phyloP scores from a whole-genome alignment of 1,140 invertebrate species.

The Pseudomyrmex gracilis region DNA sequence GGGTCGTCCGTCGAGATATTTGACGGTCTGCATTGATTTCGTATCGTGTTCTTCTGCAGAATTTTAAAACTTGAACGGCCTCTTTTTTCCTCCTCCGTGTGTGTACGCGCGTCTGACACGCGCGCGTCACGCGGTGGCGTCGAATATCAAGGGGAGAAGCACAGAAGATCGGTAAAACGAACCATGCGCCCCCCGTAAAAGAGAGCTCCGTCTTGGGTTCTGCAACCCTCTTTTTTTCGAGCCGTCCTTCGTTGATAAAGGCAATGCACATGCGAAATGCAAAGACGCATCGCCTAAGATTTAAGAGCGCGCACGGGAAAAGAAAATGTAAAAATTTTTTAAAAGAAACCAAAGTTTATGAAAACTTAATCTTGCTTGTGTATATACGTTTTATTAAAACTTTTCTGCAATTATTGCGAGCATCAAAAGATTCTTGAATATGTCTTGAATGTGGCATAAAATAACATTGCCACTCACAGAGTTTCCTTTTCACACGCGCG shows the following conservation, averaged over 20 bases:
- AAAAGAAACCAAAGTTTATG: too few relatives aligned
- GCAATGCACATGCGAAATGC: neutral
- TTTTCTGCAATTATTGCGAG: too few relatives aligned
- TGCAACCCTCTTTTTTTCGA: constrained; percentile 47
- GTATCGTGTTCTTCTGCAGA: constrained; percentile 74
- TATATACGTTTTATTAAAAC: too few relatives aligned
- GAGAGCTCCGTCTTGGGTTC: neutral
- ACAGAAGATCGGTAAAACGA: constrained; percentile 66
- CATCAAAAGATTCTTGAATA: neutral
- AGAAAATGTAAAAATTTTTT: too few relatives aligned
- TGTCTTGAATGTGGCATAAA: neutral
- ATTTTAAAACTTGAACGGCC: constrained; percentile 76
- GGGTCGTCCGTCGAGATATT: constrained; percentile 47
- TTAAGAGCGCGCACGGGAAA: neutral
- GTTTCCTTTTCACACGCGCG: neutral
- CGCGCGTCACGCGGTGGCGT: constrained; percentile 47
- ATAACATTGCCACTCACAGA: neutral
- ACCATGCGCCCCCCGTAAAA: constrained; percentile 39
- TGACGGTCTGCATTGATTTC: constrained; percentile 76
- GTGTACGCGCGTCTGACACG: neutral
- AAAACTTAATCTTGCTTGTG: too few relatives aligned
- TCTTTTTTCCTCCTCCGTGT: constrained; percentile 58
- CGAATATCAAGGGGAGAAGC: constrained; percentile 73
- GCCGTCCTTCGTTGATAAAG: constrained; percentile 19
- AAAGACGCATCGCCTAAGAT: neutral